A percentile compares a stretch with the other conserved stretches of the same genome.
Conservation (phyloP, 1,140 invertebrate genomes). For the Nebria ingens region DNA sequence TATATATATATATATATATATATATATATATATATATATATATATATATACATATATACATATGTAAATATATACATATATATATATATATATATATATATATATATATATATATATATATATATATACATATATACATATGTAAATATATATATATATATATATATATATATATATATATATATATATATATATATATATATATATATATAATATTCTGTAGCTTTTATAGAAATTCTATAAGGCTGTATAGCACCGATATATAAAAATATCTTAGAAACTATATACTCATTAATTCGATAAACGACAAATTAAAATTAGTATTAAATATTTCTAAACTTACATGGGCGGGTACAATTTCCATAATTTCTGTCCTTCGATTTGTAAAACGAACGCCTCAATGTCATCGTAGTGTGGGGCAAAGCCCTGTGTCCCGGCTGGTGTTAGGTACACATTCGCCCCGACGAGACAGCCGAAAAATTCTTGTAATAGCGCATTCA, state of each 20-base stretch:
- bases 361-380: constrained; percentile 95
- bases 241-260: neutral
- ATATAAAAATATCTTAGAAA: constrained; percentile 5
- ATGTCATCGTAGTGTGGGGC: constrained; percentile 98
- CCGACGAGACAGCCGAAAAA: constrained; percentile 89
- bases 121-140: no score
- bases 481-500: constrained; percentile 80
- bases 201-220: no score
- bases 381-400: constrained; percentile 93
- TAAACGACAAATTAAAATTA: constrained; percentile 2
- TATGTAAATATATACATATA: no score
- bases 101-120: no score
- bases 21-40: no score
- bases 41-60: no score
- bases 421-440: constrained; percentile 90
- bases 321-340: no score
- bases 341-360: constrained; percentile 71
- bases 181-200: no score
- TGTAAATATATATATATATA: no score
- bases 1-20: no score
- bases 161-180: no score
- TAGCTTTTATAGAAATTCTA: neutral
- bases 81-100: no score
- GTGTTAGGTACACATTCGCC: constrained; percentile 92
- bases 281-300: neutral